Evolutionary conservation across 2,797 vertebrate species (phyloP).

Genomic region (Pipistrellus pygmaeus): DNA sequence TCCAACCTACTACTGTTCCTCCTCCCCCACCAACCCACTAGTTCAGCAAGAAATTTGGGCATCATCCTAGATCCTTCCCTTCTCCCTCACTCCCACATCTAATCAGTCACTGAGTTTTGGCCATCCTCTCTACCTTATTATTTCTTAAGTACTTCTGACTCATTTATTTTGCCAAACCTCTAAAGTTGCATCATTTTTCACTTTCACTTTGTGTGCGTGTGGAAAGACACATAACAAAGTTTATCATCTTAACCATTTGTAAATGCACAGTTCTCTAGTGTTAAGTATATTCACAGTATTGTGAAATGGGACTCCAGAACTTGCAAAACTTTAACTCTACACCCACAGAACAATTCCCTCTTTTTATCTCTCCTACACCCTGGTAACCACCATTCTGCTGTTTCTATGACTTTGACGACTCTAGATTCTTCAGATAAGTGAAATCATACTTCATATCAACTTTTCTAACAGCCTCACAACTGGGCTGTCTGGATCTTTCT

Average conservation of each 20-base stretch:
- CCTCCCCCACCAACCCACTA: neutral
- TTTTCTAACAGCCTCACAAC: neutral
- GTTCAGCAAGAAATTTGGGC: neutral
- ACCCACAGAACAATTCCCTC: neutral
- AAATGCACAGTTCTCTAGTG: neutral
- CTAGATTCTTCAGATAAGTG: neutral
- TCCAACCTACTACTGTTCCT: neutral
- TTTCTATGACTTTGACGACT: neutral
- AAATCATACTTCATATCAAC: neutral
- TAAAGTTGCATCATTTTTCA: conserved; percentile 11
- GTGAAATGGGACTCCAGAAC: neutral
- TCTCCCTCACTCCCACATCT: neutral
- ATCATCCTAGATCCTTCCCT: neutral
- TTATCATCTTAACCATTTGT: neutral
- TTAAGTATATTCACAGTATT: conserved; percentile 46
- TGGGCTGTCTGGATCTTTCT: neutral
- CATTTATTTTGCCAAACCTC: neutral
- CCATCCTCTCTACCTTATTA: neutral
- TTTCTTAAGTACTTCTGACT: conserved; percentile 25
- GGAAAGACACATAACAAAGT: neutral
- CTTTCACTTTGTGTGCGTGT: neutral
- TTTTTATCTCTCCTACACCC: neutral
- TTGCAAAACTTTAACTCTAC: conserved; percentile 31
- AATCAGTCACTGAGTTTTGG: neutral
- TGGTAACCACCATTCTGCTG: neutral